Conservation (phyloP, 2,113 vertebrate genomes). For the Eretmochelys imbricata region DNA sequence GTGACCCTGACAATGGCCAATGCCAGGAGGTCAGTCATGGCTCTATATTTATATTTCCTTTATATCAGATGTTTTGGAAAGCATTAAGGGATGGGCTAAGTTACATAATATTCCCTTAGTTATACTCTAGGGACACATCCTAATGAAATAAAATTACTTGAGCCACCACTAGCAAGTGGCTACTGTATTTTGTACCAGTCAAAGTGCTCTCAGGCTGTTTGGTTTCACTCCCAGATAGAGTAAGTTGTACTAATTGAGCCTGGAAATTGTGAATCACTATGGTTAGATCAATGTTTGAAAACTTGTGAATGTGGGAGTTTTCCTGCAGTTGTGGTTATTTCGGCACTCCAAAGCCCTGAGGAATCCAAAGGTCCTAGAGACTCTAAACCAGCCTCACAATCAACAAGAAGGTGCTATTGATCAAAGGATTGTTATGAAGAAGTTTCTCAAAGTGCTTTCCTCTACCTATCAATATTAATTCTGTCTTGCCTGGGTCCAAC, state of each 20-base stretch:
- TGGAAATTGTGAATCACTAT: background rate
- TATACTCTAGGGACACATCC: background rate
- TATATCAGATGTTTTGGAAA: background rate
- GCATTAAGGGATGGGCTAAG: background rate
- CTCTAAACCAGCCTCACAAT: rapidly evolving
- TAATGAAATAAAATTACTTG: background rate
- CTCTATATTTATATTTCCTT: background rate
- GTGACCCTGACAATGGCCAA: too few relatives aligned
- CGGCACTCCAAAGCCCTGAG: rapidly evolving
- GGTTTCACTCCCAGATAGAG: rapidly evolving
- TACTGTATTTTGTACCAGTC: background rate
- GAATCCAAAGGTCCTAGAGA: background rate
- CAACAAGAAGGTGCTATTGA: rapidly evolving
- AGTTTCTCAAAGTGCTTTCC: background rate
- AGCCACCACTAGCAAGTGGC: background rate
- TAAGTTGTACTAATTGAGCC: background rate
- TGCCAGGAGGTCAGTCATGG: too few relatives aligned
- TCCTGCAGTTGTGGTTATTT: rapidly evolving
- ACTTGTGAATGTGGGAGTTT: rapidly evolving
- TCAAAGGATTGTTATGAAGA: background rate
- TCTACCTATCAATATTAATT: background rate
- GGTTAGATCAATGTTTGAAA: rapidly evolving
- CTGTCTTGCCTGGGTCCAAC: background rate
- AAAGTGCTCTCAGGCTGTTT: rapidly evolving
- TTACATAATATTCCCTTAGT: background rate